Conservation (phyloP, 2,113 vertebrate species). For the Malurus cyaneus region DNA sequence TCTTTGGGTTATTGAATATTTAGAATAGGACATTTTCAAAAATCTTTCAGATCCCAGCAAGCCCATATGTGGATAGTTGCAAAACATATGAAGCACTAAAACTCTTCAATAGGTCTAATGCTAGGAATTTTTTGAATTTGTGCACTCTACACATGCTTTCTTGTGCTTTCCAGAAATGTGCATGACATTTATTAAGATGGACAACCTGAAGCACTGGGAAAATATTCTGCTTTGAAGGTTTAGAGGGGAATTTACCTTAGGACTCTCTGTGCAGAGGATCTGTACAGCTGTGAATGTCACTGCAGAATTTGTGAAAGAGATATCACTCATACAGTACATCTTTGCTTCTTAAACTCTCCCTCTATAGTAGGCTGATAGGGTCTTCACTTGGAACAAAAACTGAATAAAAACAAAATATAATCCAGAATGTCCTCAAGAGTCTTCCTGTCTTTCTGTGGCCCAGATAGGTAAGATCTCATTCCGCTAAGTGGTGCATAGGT, state of each 20-base stretch:
- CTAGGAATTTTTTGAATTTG: not conserved
- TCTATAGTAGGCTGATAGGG: not conserved
- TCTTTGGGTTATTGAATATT: not conserved
- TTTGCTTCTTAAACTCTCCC: not conserved
- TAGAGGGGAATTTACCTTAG: not conserved
- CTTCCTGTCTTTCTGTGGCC: not conserved
- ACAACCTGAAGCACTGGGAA: not conserved
- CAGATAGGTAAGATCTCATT: not conserved
- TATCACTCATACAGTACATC: not conserved
- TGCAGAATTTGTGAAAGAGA: not conserved
- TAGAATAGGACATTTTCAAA: not conserved
- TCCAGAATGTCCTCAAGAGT: not conserved
- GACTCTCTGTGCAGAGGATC: not conserved
- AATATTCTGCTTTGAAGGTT: not conserved
- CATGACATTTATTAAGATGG: not conserved
- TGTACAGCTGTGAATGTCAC: not conserved
- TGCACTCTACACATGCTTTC: not conserved
- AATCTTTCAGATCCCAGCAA: not conserved
- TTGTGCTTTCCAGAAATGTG: not conserved
- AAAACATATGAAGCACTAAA: not conserved
- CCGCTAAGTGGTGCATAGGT: not conserved
- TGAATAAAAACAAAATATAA: not conserved
- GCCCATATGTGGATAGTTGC: not conserved
- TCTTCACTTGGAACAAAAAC: not conserved
- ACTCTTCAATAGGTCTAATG: not conserved